Conservation (phyloP, 2,797 vertebrate species). For the Alectoris magna region DNA sequence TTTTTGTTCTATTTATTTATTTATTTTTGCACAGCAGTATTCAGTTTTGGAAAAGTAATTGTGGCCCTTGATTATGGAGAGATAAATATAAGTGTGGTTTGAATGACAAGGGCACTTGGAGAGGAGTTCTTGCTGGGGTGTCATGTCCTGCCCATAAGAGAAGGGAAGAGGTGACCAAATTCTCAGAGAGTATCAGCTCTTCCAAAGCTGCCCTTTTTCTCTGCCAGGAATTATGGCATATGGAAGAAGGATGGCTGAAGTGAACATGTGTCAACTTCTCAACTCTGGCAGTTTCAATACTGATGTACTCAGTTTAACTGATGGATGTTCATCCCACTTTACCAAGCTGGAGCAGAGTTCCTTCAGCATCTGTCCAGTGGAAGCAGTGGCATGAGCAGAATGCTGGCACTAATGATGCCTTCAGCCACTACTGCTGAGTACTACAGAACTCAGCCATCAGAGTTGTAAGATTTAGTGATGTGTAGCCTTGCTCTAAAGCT, state of each 20-base stretch:
- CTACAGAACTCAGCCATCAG: not conserved
- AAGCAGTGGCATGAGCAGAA: not conserved
- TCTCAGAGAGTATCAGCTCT: not conserved
- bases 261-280: not conserved
- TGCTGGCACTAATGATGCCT: not conserved
- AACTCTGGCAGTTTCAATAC: not conserved
- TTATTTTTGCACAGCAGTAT: not conserved
- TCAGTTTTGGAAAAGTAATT: not conserved
- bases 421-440: not conserved
- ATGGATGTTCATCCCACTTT: not conserved
- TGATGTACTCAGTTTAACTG: not conserved
- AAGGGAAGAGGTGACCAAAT: too few relatives aligned
- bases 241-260: not conserved
- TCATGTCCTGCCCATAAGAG: too few relatives aligned
- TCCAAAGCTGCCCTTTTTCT: not conserved
- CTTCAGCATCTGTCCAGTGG: accelerated
- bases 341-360: not conserved
- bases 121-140: not conserved
- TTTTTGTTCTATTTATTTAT: not conserved
- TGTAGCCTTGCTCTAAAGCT: not conserved
- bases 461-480: not conserved
- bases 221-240: accelerated
- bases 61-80: not conserved
- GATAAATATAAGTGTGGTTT: not conserved
- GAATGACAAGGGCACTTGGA: not conserved